These are phyloP conservation scores for Stictonetta naevosa DNA, from an alignment of 2,113 vertebrate genomes.

Conservation along the genomic window DNA sequence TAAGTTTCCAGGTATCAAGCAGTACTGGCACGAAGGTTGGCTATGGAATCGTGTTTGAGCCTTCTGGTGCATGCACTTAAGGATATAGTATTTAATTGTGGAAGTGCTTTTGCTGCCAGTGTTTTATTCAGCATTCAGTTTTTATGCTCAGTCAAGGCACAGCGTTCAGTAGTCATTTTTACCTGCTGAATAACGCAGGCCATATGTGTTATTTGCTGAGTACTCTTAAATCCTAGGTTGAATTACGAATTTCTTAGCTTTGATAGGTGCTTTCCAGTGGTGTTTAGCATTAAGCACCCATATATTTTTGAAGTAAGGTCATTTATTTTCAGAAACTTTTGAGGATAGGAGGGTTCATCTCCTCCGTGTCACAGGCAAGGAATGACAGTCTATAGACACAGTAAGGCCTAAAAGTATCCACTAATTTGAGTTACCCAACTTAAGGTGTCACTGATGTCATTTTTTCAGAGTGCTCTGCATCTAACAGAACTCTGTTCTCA, in stretches of 20 bases:
- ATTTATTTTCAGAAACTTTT: neutral
- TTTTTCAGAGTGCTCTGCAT: neutral
- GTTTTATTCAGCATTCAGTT: neutral
- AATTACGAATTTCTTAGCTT: neutral
- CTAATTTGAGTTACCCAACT: neutral
- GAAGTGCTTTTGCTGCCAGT: neutral
- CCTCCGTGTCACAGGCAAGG: neutral
- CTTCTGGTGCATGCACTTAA: neutral
- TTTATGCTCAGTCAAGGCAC: neutral
- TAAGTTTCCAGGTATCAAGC: neutral
- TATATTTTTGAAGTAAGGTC: neutral
- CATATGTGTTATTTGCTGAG: neutral
- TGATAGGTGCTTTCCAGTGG: neutral
- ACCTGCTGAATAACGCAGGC: neutral
- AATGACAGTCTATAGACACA: neutral
- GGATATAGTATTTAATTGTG: conserved; percentile 25
- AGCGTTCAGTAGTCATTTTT: neutral
- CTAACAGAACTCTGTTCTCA: neutral
- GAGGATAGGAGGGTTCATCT: neutral
- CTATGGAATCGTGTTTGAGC: neutral
- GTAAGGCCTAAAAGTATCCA: neutral
- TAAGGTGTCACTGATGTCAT: neutral
- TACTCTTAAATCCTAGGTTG: neutral
- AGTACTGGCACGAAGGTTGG: neutral
- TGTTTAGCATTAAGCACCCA: neutral